Conservation (phyloP, 2,888 invertebrate genomes). For the Tanypteryx hageni region DNA sequence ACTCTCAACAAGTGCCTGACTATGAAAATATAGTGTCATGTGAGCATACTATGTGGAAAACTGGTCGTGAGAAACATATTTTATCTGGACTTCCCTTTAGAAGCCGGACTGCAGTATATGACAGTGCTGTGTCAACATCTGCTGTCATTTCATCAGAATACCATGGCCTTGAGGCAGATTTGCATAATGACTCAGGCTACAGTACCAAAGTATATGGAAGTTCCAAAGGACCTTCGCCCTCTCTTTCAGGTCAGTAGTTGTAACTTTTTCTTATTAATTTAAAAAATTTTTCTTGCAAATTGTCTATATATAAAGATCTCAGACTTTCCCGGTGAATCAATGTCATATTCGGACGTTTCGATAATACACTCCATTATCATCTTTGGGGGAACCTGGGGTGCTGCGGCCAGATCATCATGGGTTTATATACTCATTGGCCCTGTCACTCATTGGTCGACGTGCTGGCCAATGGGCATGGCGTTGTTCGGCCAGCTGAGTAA, state of each 20-base stretch:
- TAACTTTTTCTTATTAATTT: too few species aligned
- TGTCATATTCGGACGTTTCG: too few species aligned
- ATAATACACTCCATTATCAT: too few species aligned
- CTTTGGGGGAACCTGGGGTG: too few species aligned
- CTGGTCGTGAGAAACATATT: constrained; percentile 51
- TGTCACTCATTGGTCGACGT: too few species aligned
- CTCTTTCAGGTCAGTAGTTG: constrained; percentile 78
- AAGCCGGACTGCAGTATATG: constrained; percentile 65
- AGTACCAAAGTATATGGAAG: constrained; percentile 89
- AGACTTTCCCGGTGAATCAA: too few species aligned
- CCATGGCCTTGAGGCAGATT: constrained; percentile 68
- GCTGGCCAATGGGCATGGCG: too few species aligned
- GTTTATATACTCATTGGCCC: too few species aligned
- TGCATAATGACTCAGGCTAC: constrained; percentile 90
- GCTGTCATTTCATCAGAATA: constrained; percentile 36
- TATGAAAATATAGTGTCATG: constrained; percentile 76
- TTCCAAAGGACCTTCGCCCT: constrained; percentile 87
- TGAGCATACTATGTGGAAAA: constrained; percentile 57
- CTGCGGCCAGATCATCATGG: too few species aligned
- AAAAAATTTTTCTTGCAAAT: too few species aligned
- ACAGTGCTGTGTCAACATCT: constrained; percentile 27
- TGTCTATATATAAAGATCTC: too few species aligned
- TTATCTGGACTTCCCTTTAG: constrained; percentile 69
- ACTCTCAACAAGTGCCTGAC: constrained; percentile 75
- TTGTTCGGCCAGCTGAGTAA: too few species aligned